Percentiles rank a stretch among this genome's conserved stretches.
Evolutionary conservation across 2,888 invertebrate genomes (phyloP).

Genomic region (Synergus gifuensis): DNA sequence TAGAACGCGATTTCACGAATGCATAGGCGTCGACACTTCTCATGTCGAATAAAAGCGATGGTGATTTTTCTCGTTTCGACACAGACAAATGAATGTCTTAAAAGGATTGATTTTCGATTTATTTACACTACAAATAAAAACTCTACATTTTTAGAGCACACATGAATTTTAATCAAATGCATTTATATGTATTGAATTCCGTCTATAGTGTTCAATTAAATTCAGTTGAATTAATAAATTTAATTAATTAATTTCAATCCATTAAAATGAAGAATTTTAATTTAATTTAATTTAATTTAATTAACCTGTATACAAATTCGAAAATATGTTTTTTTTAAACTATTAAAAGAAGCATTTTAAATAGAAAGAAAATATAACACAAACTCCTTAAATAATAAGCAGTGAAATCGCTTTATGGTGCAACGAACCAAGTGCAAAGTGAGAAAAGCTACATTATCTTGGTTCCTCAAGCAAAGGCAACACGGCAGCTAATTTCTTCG

Average conservation of each 20-base stretch:
- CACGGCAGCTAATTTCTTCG: neutral
- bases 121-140: neutral
- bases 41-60: neutral
- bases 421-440: neutral
- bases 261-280: no score
- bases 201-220: no score
- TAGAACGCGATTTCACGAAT: constrained; percentile 47
- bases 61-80: neutral
- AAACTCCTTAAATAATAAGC: neutral
- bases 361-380: neutral
- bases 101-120: constrained; percentile 1
- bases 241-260: no score
- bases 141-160: no score
- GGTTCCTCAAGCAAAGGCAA: constrained; percentile 11
- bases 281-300: no score
- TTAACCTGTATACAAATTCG: no score
- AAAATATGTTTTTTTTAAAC: no score
- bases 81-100: neutral
- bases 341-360: no score
- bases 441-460: constrained; percentile 15
- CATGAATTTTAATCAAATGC: no score
- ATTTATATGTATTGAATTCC: no score
- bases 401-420: neutral
- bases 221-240: no score
- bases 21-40: constrained; percentile 41